phyloP scores from a whole-genome alignment of 2,888 invertebrate genomes.

The Ecdyonurus torrentis region DNA sequence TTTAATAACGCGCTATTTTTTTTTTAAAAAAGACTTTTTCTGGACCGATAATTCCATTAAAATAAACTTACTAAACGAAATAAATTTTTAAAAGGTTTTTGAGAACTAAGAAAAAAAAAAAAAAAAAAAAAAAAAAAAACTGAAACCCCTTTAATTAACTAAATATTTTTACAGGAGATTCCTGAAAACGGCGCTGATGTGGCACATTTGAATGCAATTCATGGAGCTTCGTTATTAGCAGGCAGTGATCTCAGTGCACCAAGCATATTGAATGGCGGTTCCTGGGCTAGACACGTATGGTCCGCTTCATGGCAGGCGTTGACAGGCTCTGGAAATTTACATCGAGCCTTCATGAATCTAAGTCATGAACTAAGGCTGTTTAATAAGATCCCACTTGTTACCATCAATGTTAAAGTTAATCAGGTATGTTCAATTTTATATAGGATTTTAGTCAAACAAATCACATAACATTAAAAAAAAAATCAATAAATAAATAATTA shows the following conservation, averaged over 20 bases:
- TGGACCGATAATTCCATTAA: too few relatives aligned
- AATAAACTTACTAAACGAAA: too few relatives aligned
- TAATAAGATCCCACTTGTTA: conserved; percentile 34
- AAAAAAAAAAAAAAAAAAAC: too few relatives aligned
- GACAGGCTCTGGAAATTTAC: conserved; percentile 31
- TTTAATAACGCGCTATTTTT: too few relatives aligned
- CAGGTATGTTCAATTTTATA: conserved; percentile 43
- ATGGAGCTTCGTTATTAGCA: conserved; percentile 39
- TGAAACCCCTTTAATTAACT: too few relatives aligned
- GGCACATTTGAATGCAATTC: conserved; percentile 61
- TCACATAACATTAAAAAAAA: too few relatives aligned
- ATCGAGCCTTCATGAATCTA: conserved; percentile 44
- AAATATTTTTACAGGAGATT: conserved; percentile 51
- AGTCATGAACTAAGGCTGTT: conserved; percentile 45
- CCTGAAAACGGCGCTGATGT: conserved; percentile 82
- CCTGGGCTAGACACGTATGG: conserved; percentile 40
- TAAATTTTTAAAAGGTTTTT: too few relatives aligned
- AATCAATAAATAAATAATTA: too few relatives aligned
- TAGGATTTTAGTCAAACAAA: too few relatives aligned
- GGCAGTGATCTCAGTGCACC: conserved; percentile 27
- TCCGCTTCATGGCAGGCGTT: conserved; percentile 36
- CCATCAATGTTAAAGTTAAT: conserved; percentile 41
- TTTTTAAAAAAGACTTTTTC: too few relatives aligned
- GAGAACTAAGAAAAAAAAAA: too few relatives aligned
- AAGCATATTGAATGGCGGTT: conserved; percentile 17